These are phyloP conservation scores for Tamandua tetradactyla DNA, from an alignment of 2,797 vertebrate species.

Conservation along the genomic window DNA sequence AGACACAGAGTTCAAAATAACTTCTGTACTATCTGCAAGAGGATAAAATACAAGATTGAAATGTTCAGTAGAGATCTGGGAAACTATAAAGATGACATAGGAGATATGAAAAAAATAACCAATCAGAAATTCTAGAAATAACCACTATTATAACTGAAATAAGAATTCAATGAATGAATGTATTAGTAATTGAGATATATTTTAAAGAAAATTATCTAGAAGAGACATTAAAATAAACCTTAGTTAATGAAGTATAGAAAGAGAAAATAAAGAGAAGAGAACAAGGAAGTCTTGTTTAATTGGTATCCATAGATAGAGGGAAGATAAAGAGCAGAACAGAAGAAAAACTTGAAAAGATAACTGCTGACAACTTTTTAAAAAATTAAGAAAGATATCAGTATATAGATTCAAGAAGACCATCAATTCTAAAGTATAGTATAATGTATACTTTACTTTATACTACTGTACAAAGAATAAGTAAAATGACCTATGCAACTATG, in stretches of 20 bases:
- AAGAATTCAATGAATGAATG: too few relatives aligned
- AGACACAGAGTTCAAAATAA: too few relatives aligned
- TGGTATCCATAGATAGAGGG: background rate
- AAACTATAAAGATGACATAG: too few relatives aligned
- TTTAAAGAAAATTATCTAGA: background rate
- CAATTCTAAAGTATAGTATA: background rate
- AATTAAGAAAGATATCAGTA: background rate
- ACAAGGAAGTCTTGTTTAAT: background rate
- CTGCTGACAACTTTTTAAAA: background rate
- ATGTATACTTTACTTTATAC: too few relatives aligned
- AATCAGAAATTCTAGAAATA: too few relatives aligned
- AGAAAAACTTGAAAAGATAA: background rate
- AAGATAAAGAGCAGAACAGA: background rate
- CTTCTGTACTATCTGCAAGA: too few relatives aligned
- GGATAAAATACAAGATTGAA: too few relatives aligned
- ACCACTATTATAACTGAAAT: too few relatives aligned
- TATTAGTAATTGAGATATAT: background rate
- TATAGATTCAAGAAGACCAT: background rate
- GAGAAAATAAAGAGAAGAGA: background rate
- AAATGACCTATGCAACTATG: background rate
- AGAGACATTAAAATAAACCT: background rate
- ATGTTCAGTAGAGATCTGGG: too few relatives aligned
- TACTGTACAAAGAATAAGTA: background rate
- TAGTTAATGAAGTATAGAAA: background rate
- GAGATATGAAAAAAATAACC: too few relatives aligned